A percentile compares a stretch with the other conserved stretches of the same genome.
phyloP scores from a whole-genome alignment of 1,140 invertebrate species.

The Matsumurasca onukii region DNA sequence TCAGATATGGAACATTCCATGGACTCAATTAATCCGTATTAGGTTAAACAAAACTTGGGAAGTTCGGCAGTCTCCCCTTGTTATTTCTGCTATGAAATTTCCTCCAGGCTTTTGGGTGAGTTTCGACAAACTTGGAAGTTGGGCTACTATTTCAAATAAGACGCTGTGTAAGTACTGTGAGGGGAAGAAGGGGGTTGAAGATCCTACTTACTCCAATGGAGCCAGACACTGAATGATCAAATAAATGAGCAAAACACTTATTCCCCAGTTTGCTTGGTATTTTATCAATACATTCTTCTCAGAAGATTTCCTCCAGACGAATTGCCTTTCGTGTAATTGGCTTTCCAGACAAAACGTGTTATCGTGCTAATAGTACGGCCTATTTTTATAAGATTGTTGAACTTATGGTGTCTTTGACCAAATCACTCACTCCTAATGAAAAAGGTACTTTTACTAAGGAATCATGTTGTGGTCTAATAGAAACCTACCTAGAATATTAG shows the following conservation, averaged over 20 bases:
- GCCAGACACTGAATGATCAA: conserved; percentile 11
- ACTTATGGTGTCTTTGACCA: too few species aligned
- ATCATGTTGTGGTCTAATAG: too few species aligned
- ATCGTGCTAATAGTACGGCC: too few species aligned
- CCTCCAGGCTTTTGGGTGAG: not conserved
- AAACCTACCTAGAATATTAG: too few species aligned
- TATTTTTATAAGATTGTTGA: too few species aligned
- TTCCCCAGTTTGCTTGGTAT: too few species aligned
- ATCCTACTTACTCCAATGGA: conserved; percentile 1
- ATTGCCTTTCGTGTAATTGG: too few species aligned
- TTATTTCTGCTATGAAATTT: conserved; percentile 10
- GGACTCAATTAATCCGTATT: conserved; percentile 23
- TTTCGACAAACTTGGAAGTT: not conserved
- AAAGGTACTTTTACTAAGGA: too few species aligned
- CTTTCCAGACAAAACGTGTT: too few species aligned
- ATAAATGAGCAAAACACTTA: conserved; percentile 13
- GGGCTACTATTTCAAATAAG: conserved; percentile 6
- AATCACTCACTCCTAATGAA: too few species aligned
- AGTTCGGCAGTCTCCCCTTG: not conserved
- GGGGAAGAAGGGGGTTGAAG: not conserved
- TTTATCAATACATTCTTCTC: too few species aligned
- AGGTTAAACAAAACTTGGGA: conserved; percentile 13
- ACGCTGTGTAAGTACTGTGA: not conserved
- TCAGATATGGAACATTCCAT: conserved; percentile 16
- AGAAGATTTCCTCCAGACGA: too few species aligned